Conservation (phyloP, 2,113 vertebrate species). For the Scortum barcoo region DNA sequence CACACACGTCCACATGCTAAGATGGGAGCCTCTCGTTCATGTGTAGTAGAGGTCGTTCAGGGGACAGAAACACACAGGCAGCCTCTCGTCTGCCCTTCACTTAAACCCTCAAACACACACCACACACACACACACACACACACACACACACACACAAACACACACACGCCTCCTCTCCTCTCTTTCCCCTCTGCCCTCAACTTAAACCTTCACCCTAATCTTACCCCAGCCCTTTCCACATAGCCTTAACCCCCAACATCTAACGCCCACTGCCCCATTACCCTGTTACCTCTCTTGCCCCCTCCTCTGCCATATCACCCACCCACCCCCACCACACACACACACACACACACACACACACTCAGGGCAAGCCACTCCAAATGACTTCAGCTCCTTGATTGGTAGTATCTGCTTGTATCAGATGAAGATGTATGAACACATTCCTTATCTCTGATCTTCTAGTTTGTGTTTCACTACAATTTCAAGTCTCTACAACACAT, state of each 20-base stretch:
- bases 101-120: slow-evolving; percentile 67
- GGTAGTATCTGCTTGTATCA: neutral
- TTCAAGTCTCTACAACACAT: no score
- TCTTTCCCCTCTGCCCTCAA: slow-evolving; percentile 79
- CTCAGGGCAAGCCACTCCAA: neutral
- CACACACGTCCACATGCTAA: slow-evolving; percentile 27
- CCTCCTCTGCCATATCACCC: slow-evolving; percentile 12
- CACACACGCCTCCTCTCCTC: slow-evolving; percentile 60
- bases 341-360: slow-evolving; percentile 24
- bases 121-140: slow-evolving; percentile 52
- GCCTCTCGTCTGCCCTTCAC: slow-evolving; percentile 75
- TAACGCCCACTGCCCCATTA: slow-evolving; percentile 48
- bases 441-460: neutral
- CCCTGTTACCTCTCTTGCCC: slow-evolving; percentile 46
- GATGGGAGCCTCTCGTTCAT: slow-evolving; percentile 59
- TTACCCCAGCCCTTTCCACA: slow-evolving; percentile 72
- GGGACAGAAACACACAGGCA: slow-evolving; percentile 82
- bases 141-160: slow-evolving; percentile 51
- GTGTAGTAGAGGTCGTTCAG: slow-evolving; percentile 76
- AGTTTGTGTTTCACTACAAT: neutral
- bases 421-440: neutral
- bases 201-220: slow-evolving; percentile 83
- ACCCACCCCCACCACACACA: slow-evolving; percentile 14
- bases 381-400: neutral
- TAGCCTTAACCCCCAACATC: slow-evolving; percentile 63